Conservation (phyloP, 2,113 vertebrate genomes). For the Anolis carolinensis region DNA sequence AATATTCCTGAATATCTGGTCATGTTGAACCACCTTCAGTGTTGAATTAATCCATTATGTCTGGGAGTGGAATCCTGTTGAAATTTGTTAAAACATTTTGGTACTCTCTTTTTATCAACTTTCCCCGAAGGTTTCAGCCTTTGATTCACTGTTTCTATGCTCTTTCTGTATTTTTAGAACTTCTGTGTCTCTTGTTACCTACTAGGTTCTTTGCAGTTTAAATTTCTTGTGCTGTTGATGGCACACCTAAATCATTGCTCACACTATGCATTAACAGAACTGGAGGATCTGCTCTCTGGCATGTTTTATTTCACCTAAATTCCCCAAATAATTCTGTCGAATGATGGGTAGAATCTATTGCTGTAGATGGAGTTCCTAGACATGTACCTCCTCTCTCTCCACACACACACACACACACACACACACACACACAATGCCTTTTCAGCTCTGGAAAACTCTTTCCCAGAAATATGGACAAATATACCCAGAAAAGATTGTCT, state of each 20-base stretch:
- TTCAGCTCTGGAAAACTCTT: too few species aligned
- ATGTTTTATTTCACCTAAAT: neutral
- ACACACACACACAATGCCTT: too few species aligned
- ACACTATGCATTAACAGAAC: neutral
- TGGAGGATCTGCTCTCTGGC: neutral
- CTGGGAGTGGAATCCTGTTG: neutral
- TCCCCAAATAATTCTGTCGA: neutral
- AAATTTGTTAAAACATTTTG: neutral
- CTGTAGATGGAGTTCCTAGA: too few species aligned
- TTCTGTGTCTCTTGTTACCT: neutral
- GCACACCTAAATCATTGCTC: neutral
- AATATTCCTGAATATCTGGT: neutral
- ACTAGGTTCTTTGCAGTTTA: neutral
- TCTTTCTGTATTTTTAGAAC: neutral
- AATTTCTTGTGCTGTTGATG: neutral
- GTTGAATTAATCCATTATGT: neutral
- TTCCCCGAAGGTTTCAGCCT: neutral
- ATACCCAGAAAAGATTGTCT: neutral
- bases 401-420: too few species aligned
- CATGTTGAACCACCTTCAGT: neutral
- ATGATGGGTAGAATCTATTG: neutral
- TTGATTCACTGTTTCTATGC: neutral
- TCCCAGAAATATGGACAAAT: neutral
- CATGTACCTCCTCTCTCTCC: too few species aligned
- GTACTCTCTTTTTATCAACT: neutral